These are phyloP conservation scores for Drosophila guanche DNA, from an alignment of 1,140 invertebrate genomes.

Conservation along the genomic window DNA sequence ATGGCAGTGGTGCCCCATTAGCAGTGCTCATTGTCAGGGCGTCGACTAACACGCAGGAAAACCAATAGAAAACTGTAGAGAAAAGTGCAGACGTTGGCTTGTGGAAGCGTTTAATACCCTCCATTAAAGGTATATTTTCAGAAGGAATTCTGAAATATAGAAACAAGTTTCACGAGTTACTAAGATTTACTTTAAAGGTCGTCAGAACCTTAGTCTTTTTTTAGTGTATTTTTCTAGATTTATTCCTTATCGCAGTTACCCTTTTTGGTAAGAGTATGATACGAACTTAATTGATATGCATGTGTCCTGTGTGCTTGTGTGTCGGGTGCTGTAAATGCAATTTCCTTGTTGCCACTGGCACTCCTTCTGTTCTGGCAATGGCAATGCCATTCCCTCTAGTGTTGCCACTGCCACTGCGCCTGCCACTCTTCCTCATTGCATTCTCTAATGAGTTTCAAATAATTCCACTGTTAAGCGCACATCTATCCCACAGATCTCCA, in stretches of 20 bases:
- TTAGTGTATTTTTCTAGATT: too few relatives aligned
- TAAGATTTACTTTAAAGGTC: too few relatives aligned
- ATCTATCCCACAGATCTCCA: constrained; percentile 4
- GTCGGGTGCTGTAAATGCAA: constrained; percentile 38
- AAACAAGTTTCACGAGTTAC: too few relatives aligned
- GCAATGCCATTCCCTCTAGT: neutral
- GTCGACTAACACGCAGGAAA: neutral
- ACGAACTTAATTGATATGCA: constrained; percentile 47
- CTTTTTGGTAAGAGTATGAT: neutral
- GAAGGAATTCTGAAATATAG: too few relatives aligned
- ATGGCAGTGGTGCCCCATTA: constrained; percentile 26
- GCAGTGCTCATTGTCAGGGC: constrained; percentile 31
- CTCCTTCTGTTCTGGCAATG: neutral
- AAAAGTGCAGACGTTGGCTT: too few relatives aligned
- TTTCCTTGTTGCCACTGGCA: constrained; percentile 35
- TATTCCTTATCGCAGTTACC: too few relatives aligned
- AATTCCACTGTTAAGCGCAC: constrained; percentile 44
- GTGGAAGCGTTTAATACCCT: too few relatives aligned
- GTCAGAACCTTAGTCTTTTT: too few relatives aligned
- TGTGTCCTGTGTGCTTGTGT: constrained; percentile 12
- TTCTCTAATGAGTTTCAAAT: constrained; percentile 63
- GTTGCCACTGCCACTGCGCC: neutral
- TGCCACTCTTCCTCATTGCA: neutral
- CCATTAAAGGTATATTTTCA: too few relatives aligned
- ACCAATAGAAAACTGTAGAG: neutral